Evolutionary conservation across 2,888 invertebrate species (phyloP).

Genomic region (Leptopterna dolabrata): DNA sequence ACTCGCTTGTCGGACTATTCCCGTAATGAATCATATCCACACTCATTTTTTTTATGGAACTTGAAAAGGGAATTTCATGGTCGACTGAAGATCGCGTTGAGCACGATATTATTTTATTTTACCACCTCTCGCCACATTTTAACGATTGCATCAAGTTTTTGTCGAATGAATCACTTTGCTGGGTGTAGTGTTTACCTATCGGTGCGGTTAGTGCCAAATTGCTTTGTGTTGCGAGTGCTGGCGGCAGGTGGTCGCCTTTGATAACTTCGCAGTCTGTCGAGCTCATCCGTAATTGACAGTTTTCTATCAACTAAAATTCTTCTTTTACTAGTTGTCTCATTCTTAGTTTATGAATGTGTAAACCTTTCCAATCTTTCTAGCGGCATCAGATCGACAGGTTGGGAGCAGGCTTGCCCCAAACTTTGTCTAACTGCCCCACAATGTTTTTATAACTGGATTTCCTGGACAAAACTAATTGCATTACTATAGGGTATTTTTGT

Average conservation of each 20-base stretch:
- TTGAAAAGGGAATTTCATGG: not conserved
- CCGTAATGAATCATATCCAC: too few species aligned
- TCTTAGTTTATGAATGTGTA: too few species aligned
- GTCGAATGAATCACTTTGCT: slow-evolving; percentile 1
- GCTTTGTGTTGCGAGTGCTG: not conserved
- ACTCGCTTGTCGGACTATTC: not conserved
- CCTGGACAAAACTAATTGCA: too few species aligned
- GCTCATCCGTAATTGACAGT: not conserved
- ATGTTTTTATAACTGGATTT: too few species aligned
- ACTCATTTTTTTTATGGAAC: not conserved
- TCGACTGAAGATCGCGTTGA: not conserved
- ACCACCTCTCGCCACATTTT: not conserved
- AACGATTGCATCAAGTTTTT: not conserved
- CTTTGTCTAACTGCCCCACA: too few species aligned
- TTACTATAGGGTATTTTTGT: too few species aligned
- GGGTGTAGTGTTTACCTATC: not conserved
- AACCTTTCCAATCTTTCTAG: too few species aligned
- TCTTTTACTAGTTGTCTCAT: not conserved
- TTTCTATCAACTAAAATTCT: not conserved
- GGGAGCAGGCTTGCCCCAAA: too few species aligned
- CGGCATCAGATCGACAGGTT: too few species aligned
- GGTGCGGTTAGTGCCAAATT: not conserved
- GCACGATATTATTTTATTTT: not conserved
- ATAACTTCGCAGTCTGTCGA: not conserved
- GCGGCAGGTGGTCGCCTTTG: not conserved